Evolutionary conservation across 2,797 vertebrate genomes (phyloP), one percentile per base, ranked within the genome.

Genomic region (Cryptoprocta ferox): DNA sequence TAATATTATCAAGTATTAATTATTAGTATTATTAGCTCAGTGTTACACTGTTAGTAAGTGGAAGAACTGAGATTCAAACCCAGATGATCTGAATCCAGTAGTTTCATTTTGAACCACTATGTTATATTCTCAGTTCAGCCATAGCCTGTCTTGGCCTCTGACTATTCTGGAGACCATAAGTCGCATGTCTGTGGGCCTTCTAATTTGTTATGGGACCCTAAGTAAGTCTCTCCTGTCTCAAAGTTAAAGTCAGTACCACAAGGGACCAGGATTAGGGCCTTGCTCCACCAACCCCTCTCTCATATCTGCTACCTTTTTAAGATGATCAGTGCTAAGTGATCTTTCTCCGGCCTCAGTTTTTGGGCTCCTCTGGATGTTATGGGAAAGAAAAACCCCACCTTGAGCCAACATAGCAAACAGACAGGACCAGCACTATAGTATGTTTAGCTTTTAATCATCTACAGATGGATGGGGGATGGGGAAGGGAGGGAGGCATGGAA

Each of bases 401-500:
- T 97, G 63, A 95, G 50, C 63, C 92, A 96, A 90, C 79, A 97
- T 48, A 97, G 70, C 83, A 97, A 97, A 97, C 65, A 95, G 89
- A 97, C 82, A 97, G 83, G 93, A 63, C 83, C 87, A 93, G 87
- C 10, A 81, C 90, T 93, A 75, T 89, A 83, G 75, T 91, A 90
- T 94, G 92, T 96, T 97, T 97, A 94, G 92, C 93, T 97, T 97
- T 96, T 68, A 95, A 90, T 98, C 94, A 95, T 96, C 76, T 97
- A 97, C 87, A 97, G 80, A 79, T 97, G 65, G 80, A 95, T 94
- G 84, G 93, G 21, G 35, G 65, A 19, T 45, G 53, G 50, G 13
- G 30, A 94, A 97, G 50, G 50, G 13, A 93, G 42, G 83, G 92
- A 96, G 32, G 70, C 87, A 95, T 96, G 61, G 86, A 96, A 95